Evolutionary conservation across 2,797 vertebrate species (phyloP), one percentile per base, ranked within the genome.

Genomic region (Myripristis jacobus): DNA sequence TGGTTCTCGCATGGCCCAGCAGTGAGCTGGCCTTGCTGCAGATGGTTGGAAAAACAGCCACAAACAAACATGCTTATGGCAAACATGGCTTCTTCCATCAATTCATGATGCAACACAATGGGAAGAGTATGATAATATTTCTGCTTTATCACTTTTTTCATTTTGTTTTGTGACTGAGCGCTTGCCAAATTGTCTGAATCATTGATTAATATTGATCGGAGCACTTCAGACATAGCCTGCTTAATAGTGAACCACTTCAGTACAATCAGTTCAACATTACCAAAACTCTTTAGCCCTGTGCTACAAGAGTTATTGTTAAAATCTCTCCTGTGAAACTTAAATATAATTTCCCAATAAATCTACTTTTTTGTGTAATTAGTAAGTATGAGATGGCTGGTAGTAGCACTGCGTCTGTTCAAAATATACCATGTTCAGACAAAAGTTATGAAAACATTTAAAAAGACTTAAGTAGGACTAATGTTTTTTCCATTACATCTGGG

Each of bases 401-500:
- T 21, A 25, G 25, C 29, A 41, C 10, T 52, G 36, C 31, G 31
- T 66, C 76, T 81, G 34, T 62, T 75, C 47, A 61, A 62, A 36
- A 46, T 59, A 51, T 12, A 54, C 48, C 48, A 29, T 75, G 80
- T 81, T 75, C 29, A 65, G 24, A 66, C 63, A 44, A 70, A 77
- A 62, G 41, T 56, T 62, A 78, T 50, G 68, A 83, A 75, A 81
- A 79, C 60, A 74, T 80, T 72, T 68, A 29, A 73, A 44, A 51
- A 61, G 58, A 70, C 73, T 79, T 77, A n/a, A 78, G 75, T 61
- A 19, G 46, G 67, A 77, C 66, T 71, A 52, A 75, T 85, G 86
- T 29, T 85, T 75, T 91, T 88, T 87, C 80, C 82, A 88, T 92
- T 83, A 85, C 83, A 88, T 90, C 82, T 91, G 90, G 84, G 70